Evolutionary conservation across 2,797 vertebrate species (phyloP), one percentile per base, ranked within the genome.

Genomic region (Peromyscus attwateri): DNA sequence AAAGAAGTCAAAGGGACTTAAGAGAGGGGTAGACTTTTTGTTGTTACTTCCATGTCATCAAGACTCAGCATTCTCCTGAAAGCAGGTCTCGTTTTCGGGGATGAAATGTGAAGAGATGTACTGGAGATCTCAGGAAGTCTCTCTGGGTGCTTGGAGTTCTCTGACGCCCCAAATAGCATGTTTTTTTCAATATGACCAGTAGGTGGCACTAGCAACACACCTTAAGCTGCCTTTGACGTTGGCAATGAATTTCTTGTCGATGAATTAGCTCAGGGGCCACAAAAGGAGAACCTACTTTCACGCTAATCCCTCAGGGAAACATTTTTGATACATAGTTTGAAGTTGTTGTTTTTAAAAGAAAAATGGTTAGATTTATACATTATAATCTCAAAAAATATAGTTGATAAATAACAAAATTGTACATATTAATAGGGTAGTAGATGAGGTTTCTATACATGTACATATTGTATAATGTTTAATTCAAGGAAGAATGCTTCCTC

Each of bases 121-220:
- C n/a, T 19, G 66, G 17, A 31, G 23, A 29, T 19, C 5, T 66
- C 3, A 19, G 37, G 31, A 66, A 23, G 31, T 40, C 52, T 43
- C 8, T 40, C 1, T 76, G 21, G 1, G 2, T 13, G 40, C 40
- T 84, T 19, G 19, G 64, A 66, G 68, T 92, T 92, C n/a, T 4
- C 1, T 1, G 19, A 46, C 29, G 0, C 52, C 1, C 21, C 40
- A 80, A 68, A 62, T 19, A 16, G 46, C 49, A 57, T 43, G 25
- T 27, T 87, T 93, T 71, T 94, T 68, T 73, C 76, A 90, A 6
- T 23, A 7, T 1, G 2, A 89, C 97, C 96, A 97, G 70, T 46
- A 97, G 97, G 91, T 97, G 97, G 79, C 92, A 89, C 46, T 64
- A 92, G 68, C 1, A 34, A 37, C 34, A 29, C 94, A 77, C 21